phyloP scores from a whole-genome alignment of 2,888 invertebrate species.

The Sphaerophoria rueppellii region DNA sequence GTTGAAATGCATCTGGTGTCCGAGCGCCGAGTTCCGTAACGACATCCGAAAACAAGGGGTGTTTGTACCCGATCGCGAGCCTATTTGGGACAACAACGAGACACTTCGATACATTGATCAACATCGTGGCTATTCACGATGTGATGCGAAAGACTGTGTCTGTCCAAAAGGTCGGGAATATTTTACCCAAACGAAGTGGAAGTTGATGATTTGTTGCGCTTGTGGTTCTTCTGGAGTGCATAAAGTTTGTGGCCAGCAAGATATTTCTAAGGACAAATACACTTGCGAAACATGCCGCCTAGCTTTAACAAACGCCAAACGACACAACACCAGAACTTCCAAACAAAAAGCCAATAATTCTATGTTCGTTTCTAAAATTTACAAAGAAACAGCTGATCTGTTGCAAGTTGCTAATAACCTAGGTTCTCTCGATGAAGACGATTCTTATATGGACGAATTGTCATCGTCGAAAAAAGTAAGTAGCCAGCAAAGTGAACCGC shows the following conservation, averaged over 20 bases:
- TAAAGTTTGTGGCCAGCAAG: conserved; percentile 37
- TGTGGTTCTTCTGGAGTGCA: conserved; percentile 62
- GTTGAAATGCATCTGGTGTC: conserved; percentile 79
- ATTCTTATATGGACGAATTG: neutral
- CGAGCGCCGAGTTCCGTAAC: conserved; percentile 76
- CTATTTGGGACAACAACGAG: conserved; percentile 88
- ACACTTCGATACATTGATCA: conserved; percentile 89
- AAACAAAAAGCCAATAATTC: conserved; percentile 16
- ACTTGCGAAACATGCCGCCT: conserved; percentile 38
- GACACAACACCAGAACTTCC: conserved; percentile 3
- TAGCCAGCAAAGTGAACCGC: neutral
- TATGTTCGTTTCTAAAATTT: conserved; percentile 56
- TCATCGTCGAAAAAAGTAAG: neutral
- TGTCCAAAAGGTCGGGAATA: conserved; percentile 85
- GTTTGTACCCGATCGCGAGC: conserved; percentile 85
- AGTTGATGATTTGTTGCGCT: conserved; percentile 44
- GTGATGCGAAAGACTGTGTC: conserved; percentile 85
- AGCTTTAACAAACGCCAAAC: neutral
- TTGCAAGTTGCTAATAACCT: neutral
- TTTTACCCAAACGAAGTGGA: conserved; percentile 23
- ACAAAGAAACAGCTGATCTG: conserved; percentile 20
- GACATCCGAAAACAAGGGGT: conserved; percentile 77
- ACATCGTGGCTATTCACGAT: conserved; percentile 84
- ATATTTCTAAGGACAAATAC: conserved; percentile 36
- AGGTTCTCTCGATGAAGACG: neutral